A percentile compares a stretch with the other conserved stretches of the same genome.
Evolutionary conservation across 2,797 vertebrate genomes (phyloP).

Genomic region (Chloroceryle amazona): DNA sequence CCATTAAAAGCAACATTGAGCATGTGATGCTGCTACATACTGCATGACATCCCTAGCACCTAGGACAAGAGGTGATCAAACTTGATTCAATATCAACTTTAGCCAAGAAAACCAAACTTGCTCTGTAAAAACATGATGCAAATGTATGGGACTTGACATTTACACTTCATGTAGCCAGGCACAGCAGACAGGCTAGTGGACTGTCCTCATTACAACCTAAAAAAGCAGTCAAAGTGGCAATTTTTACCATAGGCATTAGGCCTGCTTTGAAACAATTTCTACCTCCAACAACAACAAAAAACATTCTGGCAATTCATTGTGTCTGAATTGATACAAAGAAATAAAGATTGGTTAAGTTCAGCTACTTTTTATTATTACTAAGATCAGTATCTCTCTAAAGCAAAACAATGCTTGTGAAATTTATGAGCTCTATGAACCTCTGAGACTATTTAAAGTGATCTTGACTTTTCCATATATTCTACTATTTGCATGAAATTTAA

Average conservation of each 20-base stretch:
- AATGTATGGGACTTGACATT: background rate
- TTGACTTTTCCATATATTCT: slow-evolving; percentile 19
- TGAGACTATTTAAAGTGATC: background rate
- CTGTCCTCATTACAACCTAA: background rate
- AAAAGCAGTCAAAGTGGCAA: background rate
- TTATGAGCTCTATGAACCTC: background rate
- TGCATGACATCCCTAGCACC: too few species aligned
- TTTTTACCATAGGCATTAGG: background rate
- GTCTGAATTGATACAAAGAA: slow-evolving; percentile 26
- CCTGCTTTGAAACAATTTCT: background rate
- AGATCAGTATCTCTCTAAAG: background rate
- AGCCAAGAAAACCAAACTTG: background rate
- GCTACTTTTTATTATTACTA: background rate
- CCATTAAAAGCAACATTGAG: background rate
- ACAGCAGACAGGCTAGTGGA: background rate
- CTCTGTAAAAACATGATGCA: background rate
- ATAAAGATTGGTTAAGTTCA: slow-evolving; percentile 7
- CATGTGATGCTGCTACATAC: background rate
- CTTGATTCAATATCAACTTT: background rate
- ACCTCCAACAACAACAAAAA: background rate
- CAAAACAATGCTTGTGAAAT: slow-evolving; percentile 20
- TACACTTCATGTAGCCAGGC: background rate
- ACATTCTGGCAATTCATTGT: slow-evolving; percentile 10
- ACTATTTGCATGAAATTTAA: background rate
- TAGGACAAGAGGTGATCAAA: background rate